Evolutionary conservation across 2,113 vertebrate genomes (phyloP), one percentile per base, ranked within the genome.

Genomic region (Eptatretus burgeri): DNA sequence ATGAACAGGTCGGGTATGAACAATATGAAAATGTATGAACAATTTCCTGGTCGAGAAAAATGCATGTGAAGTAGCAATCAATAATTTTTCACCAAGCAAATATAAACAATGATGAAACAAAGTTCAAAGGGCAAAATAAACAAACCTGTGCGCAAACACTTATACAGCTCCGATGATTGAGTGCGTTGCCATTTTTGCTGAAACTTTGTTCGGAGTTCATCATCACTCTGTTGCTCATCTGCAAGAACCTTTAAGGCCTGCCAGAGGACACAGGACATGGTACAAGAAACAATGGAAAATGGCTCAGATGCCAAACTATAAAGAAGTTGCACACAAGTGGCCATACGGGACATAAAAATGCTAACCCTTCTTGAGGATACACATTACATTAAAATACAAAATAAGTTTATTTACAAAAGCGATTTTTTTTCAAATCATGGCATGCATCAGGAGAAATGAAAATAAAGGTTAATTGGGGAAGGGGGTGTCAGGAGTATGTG

Each of bases 181-280:
- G 86, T 98, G 73, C 91, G 80, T 75, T 82, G 85, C 91, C 91
- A 98, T 62, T 88, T 85, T 64, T 94, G 86, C 70, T 76, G 89
- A 72, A 98, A 98, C 74, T 98, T 98, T 65, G 76, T 70, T 73
- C 80, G 76, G 68, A 98, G 74, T 19, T 98, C 91, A 53, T 77
- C 91, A 73, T 98, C 91, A 18, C 86, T 93, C 8, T 77, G 66
- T 76, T 94, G 88, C 71, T 98, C 91, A 68, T 84, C 80, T 66
- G 85, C 76, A 72, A 98, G 71, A 71, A 95, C 78, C 70, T 83
- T 84, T 66, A 98, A 69, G 52, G 91, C 82, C 85, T 96, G 65
- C 67, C 14, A 5, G 64, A 14, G 60, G 70, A 66, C 20, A 41
- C 7, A 7, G 27, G 27, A 41, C 27, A 41, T 41, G 27, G 27